phyloP scores from a whole-genome alignment of 30 jellyfish, hydroid and myxozoan species.

The Aurelia sp. region DNA sequence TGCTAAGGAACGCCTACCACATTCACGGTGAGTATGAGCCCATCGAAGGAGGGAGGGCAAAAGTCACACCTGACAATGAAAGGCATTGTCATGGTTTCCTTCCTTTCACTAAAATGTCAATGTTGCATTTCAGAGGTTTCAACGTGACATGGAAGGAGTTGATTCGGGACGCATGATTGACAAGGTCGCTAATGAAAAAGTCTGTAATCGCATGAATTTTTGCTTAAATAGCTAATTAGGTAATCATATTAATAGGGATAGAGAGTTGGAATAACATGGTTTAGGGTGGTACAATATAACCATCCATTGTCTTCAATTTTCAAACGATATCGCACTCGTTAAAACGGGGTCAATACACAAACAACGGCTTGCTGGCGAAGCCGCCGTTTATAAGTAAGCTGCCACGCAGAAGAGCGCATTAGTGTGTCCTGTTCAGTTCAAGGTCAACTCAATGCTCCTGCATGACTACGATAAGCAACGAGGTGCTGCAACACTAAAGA shows the following conservation, averaged over 20 bases:
- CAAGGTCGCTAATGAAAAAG: conserved; percentile 34
- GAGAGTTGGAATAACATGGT: conserved; percentile 55
- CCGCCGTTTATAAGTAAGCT: not conserved
- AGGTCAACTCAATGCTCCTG: conserved; percentile 1
- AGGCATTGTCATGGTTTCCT: conserved; percentile 64
- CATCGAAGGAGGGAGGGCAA: conserved; percentile 78
- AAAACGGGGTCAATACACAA: conserved; percentile 40
- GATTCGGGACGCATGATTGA: conserved; percentile 64
- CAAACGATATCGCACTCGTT: conserved; percentile 12
- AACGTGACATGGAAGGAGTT: conserved; percentile 34
- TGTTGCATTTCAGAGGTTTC: conserved; percentile 45
- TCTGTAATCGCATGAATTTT: conserved; percentile 48
- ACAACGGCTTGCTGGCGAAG: conserved; percentile 20
- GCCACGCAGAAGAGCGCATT: conserved; percentile 38
- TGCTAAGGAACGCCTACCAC: conserved; percentile 59
- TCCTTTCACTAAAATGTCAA: conserved; percentile 45
- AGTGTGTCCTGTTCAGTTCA: not conserved
- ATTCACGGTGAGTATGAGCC: conserved; percentile 60
- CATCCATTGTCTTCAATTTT: conserved; percentile 31
- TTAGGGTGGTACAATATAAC: conserved; percentile 70
- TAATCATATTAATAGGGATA: conserved; percentile 45
- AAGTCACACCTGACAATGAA: conserved; percentile 74
- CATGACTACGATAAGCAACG: not conserved
- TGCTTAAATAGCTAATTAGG: conserved; percentile 75
- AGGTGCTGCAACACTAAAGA: not conserved